Evolutionary conservation across 2,888 invertebrate species (phyloP).

Genomic region (Agrotis segetum): DNA sequence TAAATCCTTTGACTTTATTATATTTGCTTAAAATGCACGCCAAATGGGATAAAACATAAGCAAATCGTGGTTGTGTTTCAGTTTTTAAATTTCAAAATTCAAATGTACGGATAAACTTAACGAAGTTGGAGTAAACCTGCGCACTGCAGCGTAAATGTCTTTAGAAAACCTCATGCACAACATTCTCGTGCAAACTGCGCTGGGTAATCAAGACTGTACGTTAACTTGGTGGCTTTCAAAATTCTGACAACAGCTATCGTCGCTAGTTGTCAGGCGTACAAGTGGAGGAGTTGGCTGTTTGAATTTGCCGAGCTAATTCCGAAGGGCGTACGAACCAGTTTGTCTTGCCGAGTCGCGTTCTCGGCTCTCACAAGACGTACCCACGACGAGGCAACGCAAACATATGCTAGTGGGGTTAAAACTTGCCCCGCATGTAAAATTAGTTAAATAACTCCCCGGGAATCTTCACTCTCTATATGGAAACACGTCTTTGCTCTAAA

Average conservation of each 20-base stretch:
- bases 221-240: slow-evolving; percentile 62
- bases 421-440: slow-evolving; percentile 87
- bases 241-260: slow-evolving; percentile 64
- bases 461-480: slow-evolving; percentile 82
- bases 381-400: slow-evolving; percentile 79
- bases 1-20: slow-evolving; percentile 72
- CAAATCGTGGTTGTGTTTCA: not conserved
- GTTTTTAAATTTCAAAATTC: slow-evolving; percentile 1
- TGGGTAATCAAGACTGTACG: slow-evolving; percentile 57
- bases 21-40: slow-evolving; percentile 45
- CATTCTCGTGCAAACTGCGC: slow-evolving; percentile 46
- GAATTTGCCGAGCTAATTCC: slow-evolving; percentile 80
- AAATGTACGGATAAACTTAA: slow-evolving; percentile 13
- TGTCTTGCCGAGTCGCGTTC: slow-evolving; percentile 64
- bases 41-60: slow-evolving; percentile 38
- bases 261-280: slow-evolving; percentile 62
- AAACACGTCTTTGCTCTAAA: slow-evolving; percentile 89
- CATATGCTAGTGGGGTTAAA: slow-evolving; percentile 84
- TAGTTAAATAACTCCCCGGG: slow-evolving; percentile 85
- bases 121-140: slow-evolving; percentile 19
- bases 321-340: slow-evolving; percentile 70
- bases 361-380: slow-evolving; percentile 69
- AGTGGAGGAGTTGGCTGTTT: slow-evolving; percentile 74
- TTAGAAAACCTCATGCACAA: slow-evolving; percentile 36
- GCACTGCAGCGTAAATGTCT: slow-evolving; percentile 55